phyloP scores from a whole-genome alignment of 2,888 invertebrate species.

The Leptopilina syphax region DNA sequence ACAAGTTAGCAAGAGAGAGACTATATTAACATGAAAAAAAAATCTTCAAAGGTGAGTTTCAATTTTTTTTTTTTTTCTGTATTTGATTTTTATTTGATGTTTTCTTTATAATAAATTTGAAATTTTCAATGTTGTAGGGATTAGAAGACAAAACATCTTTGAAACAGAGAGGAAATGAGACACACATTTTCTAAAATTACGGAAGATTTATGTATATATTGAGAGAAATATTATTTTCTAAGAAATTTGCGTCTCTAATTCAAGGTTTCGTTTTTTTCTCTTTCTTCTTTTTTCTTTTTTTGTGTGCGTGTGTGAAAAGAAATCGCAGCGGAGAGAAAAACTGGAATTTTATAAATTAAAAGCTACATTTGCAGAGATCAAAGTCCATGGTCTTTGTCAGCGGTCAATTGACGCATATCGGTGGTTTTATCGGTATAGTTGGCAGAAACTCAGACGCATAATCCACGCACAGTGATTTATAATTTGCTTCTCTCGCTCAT shows the following conservation, averaged over 20 bases:
- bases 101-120: background rate
- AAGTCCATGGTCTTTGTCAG: conserved; percentile 48
- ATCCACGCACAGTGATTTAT: conserved; percentile 46
- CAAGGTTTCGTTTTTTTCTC: background rate
- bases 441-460: conserved; percentile 54
- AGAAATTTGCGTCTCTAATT: background rate
- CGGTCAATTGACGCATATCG: conserved; percentile 53
- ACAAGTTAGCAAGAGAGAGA: too few relatives aligned
- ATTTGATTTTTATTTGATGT: background rate
- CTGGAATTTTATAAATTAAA: conserved; percentile 33
- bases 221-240: conserved; percentile 1
- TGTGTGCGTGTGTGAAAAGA: background rate
- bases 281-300: background rate
- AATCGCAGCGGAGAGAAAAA: conserved; percentile 15
- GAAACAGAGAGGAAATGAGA: background rate
- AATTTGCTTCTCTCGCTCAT: conserved; percentile 45
- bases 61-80: background rate
- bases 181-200: conserved; percentile 4
- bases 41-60: conserved; percentile 14
- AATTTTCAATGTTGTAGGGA: background rate
- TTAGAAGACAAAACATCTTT: conserved; percentile 3
- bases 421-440: conserved; percentile 49
- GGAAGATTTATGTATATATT: background rate
- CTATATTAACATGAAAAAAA: background rate
- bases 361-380: conserved; percentile 38